Conservation (phyloP, 2,113 vertebrate species). For the Sinocyclocheilus grahami region DNA sequence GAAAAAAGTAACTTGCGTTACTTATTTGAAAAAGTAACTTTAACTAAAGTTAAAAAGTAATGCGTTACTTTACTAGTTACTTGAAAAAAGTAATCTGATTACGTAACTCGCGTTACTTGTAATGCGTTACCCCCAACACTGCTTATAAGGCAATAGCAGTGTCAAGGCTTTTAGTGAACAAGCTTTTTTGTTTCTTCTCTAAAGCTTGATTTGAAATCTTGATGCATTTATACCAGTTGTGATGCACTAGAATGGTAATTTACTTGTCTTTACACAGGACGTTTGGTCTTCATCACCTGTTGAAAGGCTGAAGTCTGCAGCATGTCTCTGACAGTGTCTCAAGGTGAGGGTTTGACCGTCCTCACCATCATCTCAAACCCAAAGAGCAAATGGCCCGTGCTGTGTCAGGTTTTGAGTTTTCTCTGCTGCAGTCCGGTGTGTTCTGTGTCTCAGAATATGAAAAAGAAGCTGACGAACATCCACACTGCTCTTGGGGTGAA, state of each 20-base stretch:
- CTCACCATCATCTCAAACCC: slow-evolving; percentile 63
- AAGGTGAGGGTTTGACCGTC: slow-evolving; percentile 64
- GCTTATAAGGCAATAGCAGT: not conserved
- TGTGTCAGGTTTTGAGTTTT: slow-evolving; percentile 65
- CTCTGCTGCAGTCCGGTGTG: slow-evolving; percentile 69
- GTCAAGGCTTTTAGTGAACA: not conserved
- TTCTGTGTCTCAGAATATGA: slow-evolving; percentile 59
- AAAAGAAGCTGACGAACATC: slow-evolving; percentile 28
- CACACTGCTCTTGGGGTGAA: slow-evolving; percentile 69
- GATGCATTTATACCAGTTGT: not conserved
- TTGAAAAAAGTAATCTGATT: too few species aligned
- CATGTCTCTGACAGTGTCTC: slow-evolving; percentile 66
- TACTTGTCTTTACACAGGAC: not conserved
- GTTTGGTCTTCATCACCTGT: not conserved
- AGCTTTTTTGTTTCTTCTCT: not conserved
- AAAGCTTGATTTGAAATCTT: not conserved
- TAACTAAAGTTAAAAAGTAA: too few species aligned
- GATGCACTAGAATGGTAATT: not conserved
- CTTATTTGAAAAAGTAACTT: too few species aligned
- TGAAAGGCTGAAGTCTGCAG: slow-evolving; percentile 26
- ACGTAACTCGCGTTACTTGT: too few species aligned
- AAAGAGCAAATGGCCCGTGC: slow-evolving; percentile 59
- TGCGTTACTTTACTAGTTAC: too few species aligned
- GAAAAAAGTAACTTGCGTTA: too few species aligned
- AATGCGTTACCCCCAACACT: too few species aligned